Evolutionary conservation across 2,888 invertebrate genomes (phyloP).

Genomic region (Spilarctia lutea): DNA sequence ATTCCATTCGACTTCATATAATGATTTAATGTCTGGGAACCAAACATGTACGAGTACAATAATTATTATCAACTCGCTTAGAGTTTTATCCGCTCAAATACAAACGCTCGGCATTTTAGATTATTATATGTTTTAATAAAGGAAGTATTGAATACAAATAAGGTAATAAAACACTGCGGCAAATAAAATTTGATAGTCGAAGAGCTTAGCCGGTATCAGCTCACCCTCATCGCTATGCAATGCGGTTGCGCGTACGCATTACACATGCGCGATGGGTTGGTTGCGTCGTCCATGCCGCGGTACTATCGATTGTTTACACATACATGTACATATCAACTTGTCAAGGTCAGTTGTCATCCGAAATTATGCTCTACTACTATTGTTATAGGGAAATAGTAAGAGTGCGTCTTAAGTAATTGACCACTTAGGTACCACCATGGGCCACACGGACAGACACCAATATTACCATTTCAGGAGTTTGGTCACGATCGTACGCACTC

Average conservation of each 20-base stretch:
- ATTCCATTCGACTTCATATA: constrained; percentile 46
- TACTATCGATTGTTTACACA: constrained; percentile 81
- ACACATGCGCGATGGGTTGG: constrained; percentile 76
- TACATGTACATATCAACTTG: constrained; percentile 62
- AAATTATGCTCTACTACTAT: constrained; percentile 65
- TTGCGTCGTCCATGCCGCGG: constrained; percentile 64
- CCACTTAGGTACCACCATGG: constrained; percentile 50
- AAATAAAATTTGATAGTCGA: constrained; percentile 72
- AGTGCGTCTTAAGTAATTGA: constrained; percentile 13
- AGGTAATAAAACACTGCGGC: constrained; percentile 69
- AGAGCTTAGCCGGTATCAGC: constrained; percentile 65
- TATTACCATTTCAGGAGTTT: constrained; percentile 81
- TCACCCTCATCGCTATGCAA: constrained; percentile 78
- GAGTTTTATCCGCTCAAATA: constrained; percentile 35
- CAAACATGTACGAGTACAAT: constrained; percentile 24
- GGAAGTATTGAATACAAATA: constrained; percentile 77
- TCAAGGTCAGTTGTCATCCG: constrained; percentile 62
- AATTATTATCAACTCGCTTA: constrained; percentile 42
- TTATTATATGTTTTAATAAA: constrained; percentile 61
- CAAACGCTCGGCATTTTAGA: constrained; percentile 39
- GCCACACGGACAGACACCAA: constrained; percentile 72
- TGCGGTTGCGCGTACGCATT: constrained; percentile 73
- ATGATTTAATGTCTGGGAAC: constrained; percentile 50
- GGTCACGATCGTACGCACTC: constrained; percentile 79
- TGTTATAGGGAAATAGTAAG: constrained; percentile 55